Percentiles rank a stretch among this genome's conserved stretches.
phyloP scores from a whole-genome alignment of 2,797 vertebrate species.

The Sebastes nivosus region DNA sequence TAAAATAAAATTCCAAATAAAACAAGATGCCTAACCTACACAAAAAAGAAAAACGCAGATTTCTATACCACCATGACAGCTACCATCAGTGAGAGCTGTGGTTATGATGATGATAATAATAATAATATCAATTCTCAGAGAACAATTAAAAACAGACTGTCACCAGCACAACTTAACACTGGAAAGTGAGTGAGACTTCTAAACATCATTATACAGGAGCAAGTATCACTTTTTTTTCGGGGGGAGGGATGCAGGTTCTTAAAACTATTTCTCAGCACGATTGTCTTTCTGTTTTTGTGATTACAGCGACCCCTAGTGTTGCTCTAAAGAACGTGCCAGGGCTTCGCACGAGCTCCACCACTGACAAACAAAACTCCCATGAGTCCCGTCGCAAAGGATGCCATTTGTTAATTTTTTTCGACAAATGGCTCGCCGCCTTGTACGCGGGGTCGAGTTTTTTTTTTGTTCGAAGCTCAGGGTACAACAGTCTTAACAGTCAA shows the following conservation, averaged over 20 bases:
- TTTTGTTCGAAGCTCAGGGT: constrained; percentile 76
- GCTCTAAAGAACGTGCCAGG: constrained; percentile 38
- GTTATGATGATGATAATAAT: constrained; percentile 70
- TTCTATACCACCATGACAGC: constrained; percentile 80
- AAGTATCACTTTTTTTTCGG: constrained; percentile 47
- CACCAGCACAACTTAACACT: constrained; percentile 93
- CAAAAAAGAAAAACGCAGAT: constrained; percentile 65
- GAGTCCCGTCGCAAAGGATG: neutral
- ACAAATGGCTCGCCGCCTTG: constrained; percentile 6
- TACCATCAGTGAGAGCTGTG: constrained; percentile 67
- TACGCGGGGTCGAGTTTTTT: neutral
- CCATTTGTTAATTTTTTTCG: neutral
- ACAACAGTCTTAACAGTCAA: constrained; percentile 74
- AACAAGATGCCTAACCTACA: constrained; percentile 82
- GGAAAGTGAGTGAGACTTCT: constrained; percentile 87
- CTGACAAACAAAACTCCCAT: constrained; percentile 5
- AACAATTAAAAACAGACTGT: constrained; percentile 86
- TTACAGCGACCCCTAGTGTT: constrained; percentile 70
- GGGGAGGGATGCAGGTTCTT: constrained; percentile 36
- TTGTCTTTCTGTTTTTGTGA: constrained; percentile 86
- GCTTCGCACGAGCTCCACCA: constrained; percentile 12
- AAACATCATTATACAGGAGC: constrained; percentile 86
- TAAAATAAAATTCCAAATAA: constrained; percentile 80
- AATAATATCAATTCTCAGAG: constrained; percentile 71
- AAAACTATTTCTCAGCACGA: constrained; percentile 77